These are phyloP conservation scores for Spodoptera littoralis DNA, from an alignment of 2,888 invertebrate genomes.

Conservation along the genomic window DNA sequence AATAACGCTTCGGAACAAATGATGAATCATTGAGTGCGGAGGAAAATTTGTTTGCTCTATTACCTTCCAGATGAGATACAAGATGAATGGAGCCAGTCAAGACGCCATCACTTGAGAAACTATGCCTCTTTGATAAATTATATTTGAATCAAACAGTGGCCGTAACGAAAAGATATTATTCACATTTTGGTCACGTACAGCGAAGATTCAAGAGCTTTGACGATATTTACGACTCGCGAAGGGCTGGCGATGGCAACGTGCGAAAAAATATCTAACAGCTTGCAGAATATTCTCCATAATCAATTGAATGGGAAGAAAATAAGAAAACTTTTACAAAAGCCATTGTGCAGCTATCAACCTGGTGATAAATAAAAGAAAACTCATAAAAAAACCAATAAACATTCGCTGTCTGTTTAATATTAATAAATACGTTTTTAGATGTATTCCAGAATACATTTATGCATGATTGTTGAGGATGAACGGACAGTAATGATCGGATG, in stretches of 20 bases:
- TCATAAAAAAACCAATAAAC: conserved; percentile 29
- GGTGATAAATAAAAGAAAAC: conserved; percentile 10
- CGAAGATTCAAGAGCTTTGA: conserved; percentile 46
- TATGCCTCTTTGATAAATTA: conserved; percentile 41
- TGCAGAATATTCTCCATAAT: conserved; percentile 19
- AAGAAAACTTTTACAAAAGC: conserved; percentile 9
- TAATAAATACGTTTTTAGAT: conserved; percentile 43
- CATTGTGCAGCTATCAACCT: not conserved
- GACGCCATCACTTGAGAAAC: conserved; percentile 26
- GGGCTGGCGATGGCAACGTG: conserved; percentile 25
- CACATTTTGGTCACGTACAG: conserved; percentile 52
- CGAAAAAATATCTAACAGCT: conserved; percentile 31
- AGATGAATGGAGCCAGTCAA: conserved; percentile 38
- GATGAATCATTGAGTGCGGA: conserved; percentile 25
- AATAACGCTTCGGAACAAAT: conserved; percentile 20
- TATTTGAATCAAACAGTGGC: conserved; percentile 45
- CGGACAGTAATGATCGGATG: conserved; percentile 55
- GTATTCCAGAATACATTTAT: conserved; percentile 47
- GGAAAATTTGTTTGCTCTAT: conserved; percentile 45
- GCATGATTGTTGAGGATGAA: conserved; percentile 47
- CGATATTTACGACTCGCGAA: conserved; percentile 54
- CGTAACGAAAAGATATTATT: conserved; percentile 48
- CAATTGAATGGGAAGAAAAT: conserved; percentile 29
- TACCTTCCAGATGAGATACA: conserved; percentile 33
- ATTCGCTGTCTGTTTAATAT: conserved; percentile 42